Evolutionary conservation across 1,140 invertebrate species (phyloP).

Genomic region (Octopus bimaculoides): DNA sequence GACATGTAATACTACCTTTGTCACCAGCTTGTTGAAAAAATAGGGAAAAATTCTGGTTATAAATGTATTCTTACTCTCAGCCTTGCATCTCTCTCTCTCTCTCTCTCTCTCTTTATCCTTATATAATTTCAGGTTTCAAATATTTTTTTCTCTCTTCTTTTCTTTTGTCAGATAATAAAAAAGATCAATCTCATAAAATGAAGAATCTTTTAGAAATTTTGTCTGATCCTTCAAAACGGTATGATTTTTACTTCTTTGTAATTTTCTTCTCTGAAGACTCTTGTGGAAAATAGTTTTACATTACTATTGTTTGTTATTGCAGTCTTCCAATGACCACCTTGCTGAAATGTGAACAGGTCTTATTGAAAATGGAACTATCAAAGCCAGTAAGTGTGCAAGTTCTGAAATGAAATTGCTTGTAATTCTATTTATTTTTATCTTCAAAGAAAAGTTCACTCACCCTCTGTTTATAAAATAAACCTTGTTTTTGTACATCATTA

Average conservation of each 20-base stretch:
- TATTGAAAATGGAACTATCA: conserved; percentile 78
- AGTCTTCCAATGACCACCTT: conserved; percentile 81
- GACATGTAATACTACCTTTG: too few relatives aligned
- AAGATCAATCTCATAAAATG: conserved; percentile 74
- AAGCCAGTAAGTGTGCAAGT: conserved; percentile 58
- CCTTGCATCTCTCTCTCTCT: too few relatives aligned
- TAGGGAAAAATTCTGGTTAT: too few relatives aligned
- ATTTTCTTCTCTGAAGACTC: background rate
- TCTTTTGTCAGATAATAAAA: conserved; percentile 68
- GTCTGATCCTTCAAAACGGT: conserved; percentile 78
- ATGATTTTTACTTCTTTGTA: conserved; percentile 3
- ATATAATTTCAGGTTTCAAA: too few relatives aligned
- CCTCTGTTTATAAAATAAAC: too few relatives aligned
- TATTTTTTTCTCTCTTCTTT: background rate
- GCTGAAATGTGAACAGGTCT: conserved; percentile 87
- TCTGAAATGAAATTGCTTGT: background rate
- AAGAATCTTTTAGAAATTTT: conserved; percentile 87
- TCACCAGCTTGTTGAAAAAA: too few relatives aligned
- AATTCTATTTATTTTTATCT: too few relatives aligned
- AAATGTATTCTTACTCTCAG: too few relatives aligned
- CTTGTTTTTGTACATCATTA: too few relatives aligned
- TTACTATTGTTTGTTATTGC: conserved; percentile 19
- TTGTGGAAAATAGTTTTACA: background rate
- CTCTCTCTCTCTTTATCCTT: too few relatives aligned
- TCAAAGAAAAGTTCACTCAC: too few relatives aligned